Percentiles rank a stretch among this genome's conserved stretches.
These are phyloP conservation scores for Aldrovandia affinis DNA, from an alignment of 2,797 vertebrate genomes.

Conservation along the genomic window DNA sequence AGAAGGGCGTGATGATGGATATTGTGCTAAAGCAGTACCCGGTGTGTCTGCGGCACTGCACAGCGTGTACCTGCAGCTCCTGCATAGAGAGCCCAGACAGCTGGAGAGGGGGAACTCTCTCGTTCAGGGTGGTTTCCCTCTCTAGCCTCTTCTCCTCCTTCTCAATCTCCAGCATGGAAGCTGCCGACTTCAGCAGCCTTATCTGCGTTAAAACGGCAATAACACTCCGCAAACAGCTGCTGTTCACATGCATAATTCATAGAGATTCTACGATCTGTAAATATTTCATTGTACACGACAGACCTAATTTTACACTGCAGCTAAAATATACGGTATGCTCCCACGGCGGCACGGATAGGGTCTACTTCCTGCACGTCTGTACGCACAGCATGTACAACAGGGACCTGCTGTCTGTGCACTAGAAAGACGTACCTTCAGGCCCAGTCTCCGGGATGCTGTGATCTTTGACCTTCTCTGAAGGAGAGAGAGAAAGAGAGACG, in stretches of 20 bases:
- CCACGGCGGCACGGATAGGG: not conserved
- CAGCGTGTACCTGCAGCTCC: slow-evolving; percentile 65
- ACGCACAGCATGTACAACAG: not conserved
- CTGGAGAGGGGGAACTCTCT: slow-evolving; percentile 65
- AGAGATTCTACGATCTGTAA: not conserved
- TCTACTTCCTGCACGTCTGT: slow-evolving; percentile 15
- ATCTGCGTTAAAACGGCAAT: slow-evolving; percentile 53
- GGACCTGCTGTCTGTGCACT: not conserved
- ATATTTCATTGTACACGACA: not conserved
- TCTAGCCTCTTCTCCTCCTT: slow-evolving; percentile 63
- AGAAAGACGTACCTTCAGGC: slow-evolving; percentile 70
- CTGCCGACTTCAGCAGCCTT: slow-evolving; percentile 68
- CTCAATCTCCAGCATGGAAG: slow-evolving; percentile 63
- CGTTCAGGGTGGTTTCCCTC: slow-evolving; percentile 54
- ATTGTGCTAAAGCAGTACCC: not conserved
- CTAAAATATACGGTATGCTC: not conserved
- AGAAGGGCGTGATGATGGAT: not conserved
- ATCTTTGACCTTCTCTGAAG: slow-evolving; percentile 62
- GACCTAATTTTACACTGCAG: not conserved
- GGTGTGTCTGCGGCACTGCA: not conserved
- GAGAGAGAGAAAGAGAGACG: slow-evolving; percentile 29
- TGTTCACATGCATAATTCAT: slow-evolving; percentile 18
- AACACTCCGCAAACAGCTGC: not conserved
- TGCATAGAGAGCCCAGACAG: slow-evolving; percentile 64
- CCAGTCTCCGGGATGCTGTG: slow-evolving; percentile 70